Percentiles rank a stretch among this genome's conserved stretches.
phyloP scores from a whole-genome alignment of 2,797 vertebrate genomes.

The Neostethus bicornis region DNA sequence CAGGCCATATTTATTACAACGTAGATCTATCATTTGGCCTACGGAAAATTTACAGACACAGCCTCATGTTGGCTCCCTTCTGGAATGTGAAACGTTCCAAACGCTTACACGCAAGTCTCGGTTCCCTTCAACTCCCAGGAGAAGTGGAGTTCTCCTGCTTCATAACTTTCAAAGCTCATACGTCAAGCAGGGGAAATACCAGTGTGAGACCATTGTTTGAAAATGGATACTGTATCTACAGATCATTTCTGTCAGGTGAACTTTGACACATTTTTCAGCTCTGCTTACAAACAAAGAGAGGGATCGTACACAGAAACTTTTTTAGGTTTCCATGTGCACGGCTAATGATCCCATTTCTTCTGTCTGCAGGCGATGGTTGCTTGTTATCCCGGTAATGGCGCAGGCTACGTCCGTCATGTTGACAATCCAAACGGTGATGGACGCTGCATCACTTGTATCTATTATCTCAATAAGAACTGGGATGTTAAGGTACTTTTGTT shows the following conservation, averaged over 20 bases:
- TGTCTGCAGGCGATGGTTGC: constrained; percentile 90
- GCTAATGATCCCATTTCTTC: constrained; percentile 24
- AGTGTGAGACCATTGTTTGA: constrained; percentile 62
- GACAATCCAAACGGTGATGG: constrained; percentile 93
- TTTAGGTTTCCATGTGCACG: background rate
- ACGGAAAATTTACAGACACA: constrained; percentile 1
- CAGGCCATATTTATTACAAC: background rate
- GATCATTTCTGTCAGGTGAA: constrained; percentile 44
- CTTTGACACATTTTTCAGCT: constrained; percentile 43
- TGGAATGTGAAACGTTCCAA: constrained; percentile 45
- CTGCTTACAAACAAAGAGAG: background rate
- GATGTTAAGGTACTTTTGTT: constrained; percentile 84
- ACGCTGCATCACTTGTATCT: constrained; percentile 94
- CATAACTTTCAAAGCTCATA: constrained; percentile 31
- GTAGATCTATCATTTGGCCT: constrained; percentile 1
- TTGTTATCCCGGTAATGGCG: constrained; percentile 90
- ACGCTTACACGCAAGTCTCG: constrained; percentile 40
- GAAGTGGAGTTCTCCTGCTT: constrained; percentile 32
- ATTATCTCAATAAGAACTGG: constrained; percentile 95
- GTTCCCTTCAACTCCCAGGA: constrained; percentile 37
- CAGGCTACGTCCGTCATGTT: constrained; percentile 91
- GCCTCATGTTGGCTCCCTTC: constrained; percentile 9
- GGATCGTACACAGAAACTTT: background rate
- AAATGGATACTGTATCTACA: constrained; percentile 40
- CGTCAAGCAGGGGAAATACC: constrained; percentile 66